Evolutionary conservation across 2,113 vertebrate genomes (phyloP).

Genomic region (Plotosus lineatus): DNA sequence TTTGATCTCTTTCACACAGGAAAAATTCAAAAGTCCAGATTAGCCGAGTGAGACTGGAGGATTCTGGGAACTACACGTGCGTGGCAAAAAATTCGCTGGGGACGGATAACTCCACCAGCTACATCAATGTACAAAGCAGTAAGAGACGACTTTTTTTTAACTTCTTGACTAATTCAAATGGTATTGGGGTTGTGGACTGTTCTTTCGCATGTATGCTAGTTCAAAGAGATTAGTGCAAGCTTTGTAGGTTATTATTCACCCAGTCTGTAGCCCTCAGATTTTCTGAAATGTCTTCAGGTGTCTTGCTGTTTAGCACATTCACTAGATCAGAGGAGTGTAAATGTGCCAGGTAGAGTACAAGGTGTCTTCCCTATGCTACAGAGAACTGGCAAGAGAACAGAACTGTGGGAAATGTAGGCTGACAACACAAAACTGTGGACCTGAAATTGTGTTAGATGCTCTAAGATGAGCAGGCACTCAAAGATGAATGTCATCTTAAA

Average conservation of each 20-base stretch:
- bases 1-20: conserved; percentile 66
- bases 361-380: background rate
- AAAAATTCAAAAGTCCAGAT: conserved; percentile 98
- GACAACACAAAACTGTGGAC: conserved; percentile 16
- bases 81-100: conserved; percentile 93
- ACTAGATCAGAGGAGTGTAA: background rate
- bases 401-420: conserved; percentile 39
- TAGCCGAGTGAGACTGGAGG: conserved; percentile 88
- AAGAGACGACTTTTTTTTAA: conserved; percentile 63
- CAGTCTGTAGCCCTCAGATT: background rate
- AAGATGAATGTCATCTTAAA: conserved; percentile 1
- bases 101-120: conserved; percentile 85
- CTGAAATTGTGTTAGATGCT: background rate
- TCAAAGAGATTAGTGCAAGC: background rate
- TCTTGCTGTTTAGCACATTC: background rate
- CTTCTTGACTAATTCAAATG: background rate
- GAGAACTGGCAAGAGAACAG: conserved; percentile 21
- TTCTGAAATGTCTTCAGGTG: background rate
- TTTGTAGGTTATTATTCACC: background rate
- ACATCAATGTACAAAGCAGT: conserved; percentile 91
- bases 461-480: background rate
- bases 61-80: conserved; percentile 94
- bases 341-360: background rate
- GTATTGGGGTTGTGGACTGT: background rate
- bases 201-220: background rate